A percentile compares a stretch with the other conserved stretches of the same genome.
Evolutionary conservation across 2,797 vertebrate species (phyloP).

Genomic region (Catostomus latipinnis): DNA sequence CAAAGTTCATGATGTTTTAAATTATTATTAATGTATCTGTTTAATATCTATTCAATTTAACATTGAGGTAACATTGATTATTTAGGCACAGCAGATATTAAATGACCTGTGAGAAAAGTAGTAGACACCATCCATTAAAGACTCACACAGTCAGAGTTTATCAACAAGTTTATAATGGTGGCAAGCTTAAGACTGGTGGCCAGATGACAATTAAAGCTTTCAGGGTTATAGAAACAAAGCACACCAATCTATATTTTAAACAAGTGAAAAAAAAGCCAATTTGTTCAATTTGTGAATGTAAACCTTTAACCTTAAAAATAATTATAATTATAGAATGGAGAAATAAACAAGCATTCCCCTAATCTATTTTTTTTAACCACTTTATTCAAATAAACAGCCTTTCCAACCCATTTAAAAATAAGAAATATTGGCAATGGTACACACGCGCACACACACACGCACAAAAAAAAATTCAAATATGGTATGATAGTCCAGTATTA

Average conservation of each 20-base stretch:
- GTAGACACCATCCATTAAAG: constrained; percentile 12
- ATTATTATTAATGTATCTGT: not conserved
- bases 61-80: not conserved
- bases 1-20: not conserved
- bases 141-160: constrained; percentile 21
- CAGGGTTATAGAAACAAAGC: not conserved
- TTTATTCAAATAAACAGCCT: constrained; percentile 19
- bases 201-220: constrained; percentile 23
- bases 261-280: not conserved
- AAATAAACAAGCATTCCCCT: constrained; percentile 25
- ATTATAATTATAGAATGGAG: not conserved
- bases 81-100: not conserved
- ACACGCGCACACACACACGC: constrained; percentile 5
- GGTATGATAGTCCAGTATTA: constrained; percentile 33
- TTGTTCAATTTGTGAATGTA: not conserved
- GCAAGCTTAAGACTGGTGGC: constrained; percentile 17
- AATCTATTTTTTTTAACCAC: constrained; percentile 3
- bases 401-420: constrained; percentile 4
- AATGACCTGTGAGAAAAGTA: not conserved
- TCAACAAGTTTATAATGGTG: constrained; percentile 37
- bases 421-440: constrained; percentile 39
- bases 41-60: not conserved
- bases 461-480: not conserved
- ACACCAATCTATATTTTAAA: constrained; percentile 17
- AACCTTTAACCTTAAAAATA: not conserved